Percentiles rank a stretch among this genome's conserved stretches.
phyloP scores from a whole-genome alignment of 2,797 vertebrate genomes.

The Carcharodon carcharias region DNA sequence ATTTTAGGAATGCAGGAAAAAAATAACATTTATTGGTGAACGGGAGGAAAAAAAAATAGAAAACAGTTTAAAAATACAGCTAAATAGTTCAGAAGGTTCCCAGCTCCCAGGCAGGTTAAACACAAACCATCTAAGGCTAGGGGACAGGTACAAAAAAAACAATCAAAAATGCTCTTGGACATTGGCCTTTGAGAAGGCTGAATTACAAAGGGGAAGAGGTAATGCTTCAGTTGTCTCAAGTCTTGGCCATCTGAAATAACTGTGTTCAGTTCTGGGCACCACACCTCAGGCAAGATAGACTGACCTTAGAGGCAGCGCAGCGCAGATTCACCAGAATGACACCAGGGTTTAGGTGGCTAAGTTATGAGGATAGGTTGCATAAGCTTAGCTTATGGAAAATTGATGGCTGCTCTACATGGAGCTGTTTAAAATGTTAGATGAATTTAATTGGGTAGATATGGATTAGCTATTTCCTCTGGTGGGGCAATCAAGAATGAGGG shows the following conservation, averaged over 20 bases:
- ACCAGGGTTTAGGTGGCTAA: neutral
- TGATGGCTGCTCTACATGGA: neutral
- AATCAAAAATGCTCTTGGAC: neutral
- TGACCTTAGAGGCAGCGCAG: too few relatives aligned
- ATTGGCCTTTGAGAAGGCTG: neutral
- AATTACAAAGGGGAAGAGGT: too few relatives aligned
- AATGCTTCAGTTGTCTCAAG: neutral
- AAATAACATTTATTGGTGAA: too few relatives aligned
- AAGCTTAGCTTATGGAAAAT: neutral
- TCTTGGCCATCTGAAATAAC: neutral
- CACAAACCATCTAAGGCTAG: too few relatives aligned
- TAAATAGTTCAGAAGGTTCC: neutral
- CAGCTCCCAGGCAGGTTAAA: neutral
- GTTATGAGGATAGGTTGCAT: neutral
- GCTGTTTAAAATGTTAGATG: neutral
- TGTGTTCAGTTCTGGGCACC: neutral
- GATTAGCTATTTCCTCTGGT: too few relatives aligned
- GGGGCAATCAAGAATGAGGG: too few relatives aligned
- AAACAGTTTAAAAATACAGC: too few relatives aligned
- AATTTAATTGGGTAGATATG: too few relatives aligned
- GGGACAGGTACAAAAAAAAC: neutral
- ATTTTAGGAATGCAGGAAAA: too few relatives aligned
- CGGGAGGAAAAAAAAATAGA: too few relatives aligned
- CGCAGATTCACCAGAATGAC: too few relatives aligned
- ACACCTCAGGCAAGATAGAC: neutral